Base-by-base conservation (phyloP, 2,797 vertebrate species). In the Knipowitschia caucasica region DNA sequence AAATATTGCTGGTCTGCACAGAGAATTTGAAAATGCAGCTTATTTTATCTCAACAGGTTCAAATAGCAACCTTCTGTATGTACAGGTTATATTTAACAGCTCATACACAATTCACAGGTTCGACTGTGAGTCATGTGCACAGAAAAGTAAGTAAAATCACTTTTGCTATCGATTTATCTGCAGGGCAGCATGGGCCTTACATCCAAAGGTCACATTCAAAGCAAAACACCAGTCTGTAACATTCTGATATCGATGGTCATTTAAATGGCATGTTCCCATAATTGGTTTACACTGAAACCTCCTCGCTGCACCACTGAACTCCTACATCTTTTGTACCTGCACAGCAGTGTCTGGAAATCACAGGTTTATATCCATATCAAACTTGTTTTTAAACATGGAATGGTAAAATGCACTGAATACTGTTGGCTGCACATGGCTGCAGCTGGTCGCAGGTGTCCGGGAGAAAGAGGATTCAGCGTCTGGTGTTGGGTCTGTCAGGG, bases 381-480 rank as follows among this genome's bases (percentile, higher is more conserved):
- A 59, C 62, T 52, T 47, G 42, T 50, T 62, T 43, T 34, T 50
- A 73, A 58, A 71, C 70, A 67, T 58, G 0, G 31, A n/a, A 59
- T 53, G 38, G 18, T 25, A 27, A 67, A 74, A 67, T 77, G 26
- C 59, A 72, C 72, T 69, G 67, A 60, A 63, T 57, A 58, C 62
- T 64, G 64, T 50, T 70, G 69, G 69, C 39, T 81, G 61, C 67
- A 68, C 77, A 75, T 62, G 71, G 52, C 42, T 81, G 67, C 62
- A 62, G 71, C 54, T 60, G 78, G 71, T 53, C 78, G 47, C 83
- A 83, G 78, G 77, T 85, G 82, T 65, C 45, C 17, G 18, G 46
- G 50, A 56, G 56, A 70, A n/a, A 38, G 46, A 55, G 58, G 59
- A 71, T 66, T 77, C 67, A 59, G 47, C 66, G 59, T 78, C 70